Evolutionary conservation across 2,113 vertebrate species (phyloP).

Genomic region (Cheirogaleus medius): DNA sequence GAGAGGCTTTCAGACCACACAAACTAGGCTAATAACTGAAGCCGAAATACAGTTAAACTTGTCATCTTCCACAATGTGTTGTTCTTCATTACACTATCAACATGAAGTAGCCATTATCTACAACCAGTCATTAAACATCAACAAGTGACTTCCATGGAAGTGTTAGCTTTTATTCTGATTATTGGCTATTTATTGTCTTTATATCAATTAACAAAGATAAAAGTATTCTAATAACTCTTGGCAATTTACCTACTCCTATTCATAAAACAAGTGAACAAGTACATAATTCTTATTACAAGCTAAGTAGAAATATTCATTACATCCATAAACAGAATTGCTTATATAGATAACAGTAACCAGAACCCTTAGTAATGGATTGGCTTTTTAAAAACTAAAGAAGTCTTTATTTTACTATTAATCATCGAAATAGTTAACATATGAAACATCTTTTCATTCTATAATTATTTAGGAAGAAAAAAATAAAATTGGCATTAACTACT

Average conservation of each 20-base stretch:
- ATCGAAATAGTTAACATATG: not conserved
- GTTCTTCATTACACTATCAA: not conserved
- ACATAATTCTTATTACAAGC: not conserved
- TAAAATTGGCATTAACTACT: not conserved
- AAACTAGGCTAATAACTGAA: not conserved
- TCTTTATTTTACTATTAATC: not conserved
- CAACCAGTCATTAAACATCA: not conserved
- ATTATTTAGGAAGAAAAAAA: conserved; percentile 12
- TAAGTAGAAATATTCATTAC: not conserved
- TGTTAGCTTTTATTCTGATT: not conserved
- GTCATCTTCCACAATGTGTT: not conserved
- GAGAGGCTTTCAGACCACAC: not conserved
- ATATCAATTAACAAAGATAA: not conserved
- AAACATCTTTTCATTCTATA: not conserved
- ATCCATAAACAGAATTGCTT: not conserved
- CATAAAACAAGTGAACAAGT: not conserved
- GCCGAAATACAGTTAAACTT: not conserved
- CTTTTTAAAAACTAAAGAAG: not conserved
- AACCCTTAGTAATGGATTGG: not conserved
- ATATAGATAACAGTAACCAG: not conserved
- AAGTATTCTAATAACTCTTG: not conserved
- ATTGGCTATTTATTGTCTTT: not conserved
- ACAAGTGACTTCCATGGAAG: not conserved
- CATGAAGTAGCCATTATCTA: not conserved
- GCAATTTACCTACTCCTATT: not conserved